Evolutionary conservation across 2,888 invertebrate species (phyloP), one percentile per base, ranked within the genome.

Genomic region (Phytoseiulus persimilis): DNA sequence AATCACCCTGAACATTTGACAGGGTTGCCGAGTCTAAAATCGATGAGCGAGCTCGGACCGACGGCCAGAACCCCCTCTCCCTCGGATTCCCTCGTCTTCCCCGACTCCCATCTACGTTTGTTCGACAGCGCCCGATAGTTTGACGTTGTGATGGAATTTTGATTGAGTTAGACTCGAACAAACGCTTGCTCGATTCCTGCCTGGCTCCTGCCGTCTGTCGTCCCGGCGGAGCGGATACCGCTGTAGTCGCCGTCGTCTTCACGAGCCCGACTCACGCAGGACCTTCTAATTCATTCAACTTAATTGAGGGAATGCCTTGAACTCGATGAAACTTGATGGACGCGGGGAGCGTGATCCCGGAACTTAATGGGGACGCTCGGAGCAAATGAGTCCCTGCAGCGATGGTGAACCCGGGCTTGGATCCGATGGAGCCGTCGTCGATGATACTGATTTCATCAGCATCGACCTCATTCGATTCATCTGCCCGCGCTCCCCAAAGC

Each of bases 111-210:
- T 23, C 65, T 65, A 65, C 65, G 65, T 23, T 65, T 65, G 65
- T 65, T 23, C 65, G 65, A 65, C 65, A 14, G 65, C 65, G 65
- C 9, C 65, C 65, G 65, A 65, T 65, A 65, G 65, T 65, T 65
- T 65, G 65, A 65, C 65, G 65, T 65, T 65, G 14, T 14, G 65
- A 65, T 28, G 65, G 65, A 65, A 65, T 65, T 65, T 65, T 65
- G 65, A 65, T 65, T 65, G 65, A 65, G 65, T 65, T 65, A 65
- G 65, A 65, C 65, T 65, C 65, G 65, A 65, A 65, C 65, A 65
- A 65, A 65, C 65, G 65, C 28, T 28, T 1, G 65, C 65, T 65
- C 65, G 28, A 65, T 65, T 14, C 65, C 65, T 65, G 65, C 65
- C 65, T 2, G 65, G 9, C 39, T 39, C 39, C 39, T 3, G 5